Evolutionary conservation across 1,140 invertebrate genomes (phyloP).

Genomic region (Rhyzopertha dominica): DNA sequence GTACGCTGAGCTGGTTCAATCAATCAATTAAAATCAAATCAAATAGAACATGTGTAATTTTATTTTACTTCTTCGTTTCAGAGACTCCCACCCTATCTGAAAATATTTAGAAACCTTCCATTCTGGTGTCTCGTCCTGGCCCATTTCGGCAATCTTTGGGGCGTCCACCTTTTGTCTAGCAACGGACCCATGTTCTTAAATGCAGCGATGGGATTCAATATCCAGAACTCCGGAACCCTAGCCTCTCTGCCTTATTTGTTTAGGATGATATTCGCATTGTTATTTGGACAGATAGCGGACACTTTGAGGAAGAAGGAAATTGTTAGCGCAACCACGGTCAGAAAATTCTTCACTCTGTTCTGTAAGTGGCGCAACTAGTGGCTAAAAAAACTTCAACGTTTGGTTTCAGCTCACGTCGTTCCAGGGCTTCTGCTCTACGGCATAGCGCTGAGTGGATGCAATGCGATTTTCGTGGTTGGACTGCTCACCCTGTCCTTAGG

Average conservation of each 20-base stretch:
- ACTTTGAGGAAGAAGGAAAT: constrained; percentile 54
- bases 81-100: constrained; percentile 53
- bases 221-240: constrained; percentile 64
- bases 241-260: constrained; percentile 66
- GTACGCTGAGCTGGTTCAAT: too few relatives aligned
- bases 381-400: constrained; percentile 10
- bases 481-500: constrained; percentile 71
- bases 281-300: constrained; percentile 64
- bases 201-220: too few relatives aligned
- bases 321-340: constrained; percentile 56
- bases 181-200: too few relatives aligned
- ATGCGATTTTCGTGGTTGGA: constrained; percentile 55
- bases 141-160: constrained; percentile 75
- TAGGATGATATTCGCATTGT: constrained; percentile 57
- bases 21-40: too few relatives aligned
- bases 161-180: constrained; percentile 77
- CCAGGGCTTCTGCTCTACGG: constrained; percentile 62
- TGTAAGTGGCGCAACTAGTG: constrained; percentile 51
- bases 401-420: constrained; percentile 59
- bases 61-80: too few relatives aligned
- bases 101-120: constrained; percentile 58
- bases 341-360: constrained; percentile 66
- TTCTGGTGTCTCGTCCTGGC: constrained; percentile 61
- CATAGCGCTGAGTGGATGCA: constrained; percentile 64
- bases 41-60: too few relatives aligned